Conservation (phyloP, 2,113 vertebrate species). For the Aegotheles bennettii region DNA sequence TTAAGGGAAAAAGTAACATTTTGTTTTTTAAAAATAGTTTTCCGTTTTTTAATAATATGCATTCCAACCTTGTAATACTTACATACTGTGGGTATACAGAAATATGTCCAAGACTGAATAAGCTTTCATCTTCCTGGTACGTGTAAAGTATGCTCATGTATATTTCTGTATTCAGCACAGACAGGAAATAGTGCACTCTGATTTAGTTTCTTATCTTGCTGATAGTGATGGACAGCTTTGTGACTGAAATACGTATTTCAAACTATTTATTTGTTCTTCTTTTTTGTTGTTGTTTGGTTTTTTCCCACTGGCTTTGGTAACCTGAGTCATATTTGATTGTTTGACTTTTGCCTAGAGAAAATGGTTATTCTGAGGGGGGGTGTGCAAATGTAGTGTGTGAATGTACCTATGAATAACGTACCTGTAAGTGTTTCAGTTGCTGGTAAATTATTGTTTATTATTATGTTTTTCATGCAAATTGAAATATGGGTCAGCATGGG, state of each 20-base stretch:
- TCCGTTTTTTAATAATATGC: background rate
- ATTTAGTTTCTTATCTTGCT: background rate
- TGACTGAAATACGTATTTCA: background rate
- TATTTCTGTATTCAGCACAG: background rate
- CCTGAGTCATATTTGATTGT: background rate
- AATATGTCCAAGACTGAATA: background rate
- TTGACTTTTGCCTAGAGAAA: background rate
- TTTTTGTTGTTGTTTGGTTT: background rate
- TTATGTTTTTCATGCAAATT: background rate
- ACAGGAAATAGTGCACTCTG: background rate
- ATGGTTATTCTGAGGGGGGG: background rate
- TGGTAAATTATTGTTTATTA: background rate
- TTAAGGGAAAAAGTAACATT: background rate
- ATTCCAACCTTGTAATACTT: background rate
- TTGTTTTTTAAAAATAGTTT: background rate
- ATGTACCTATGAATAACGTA: background rate
- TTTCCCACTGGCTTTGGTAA: background rate
- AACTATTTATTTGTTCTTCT: background rate
- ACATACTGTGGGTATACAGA: background rate
- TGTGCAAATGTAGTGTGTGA: background rate
- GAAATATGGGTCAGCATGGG: background rate
- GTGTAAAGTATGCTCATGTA: background rate
- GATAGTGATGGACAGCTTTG: background rate
- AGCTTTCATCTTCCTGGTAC: background rate
- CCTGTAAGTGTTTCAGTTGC: background rate